These are phyloP conservation scores for Mesorhabditis spiculigera DNA, from an alignment of 2,888 invertebrate species.

Conservation along the genomic window DNA sequence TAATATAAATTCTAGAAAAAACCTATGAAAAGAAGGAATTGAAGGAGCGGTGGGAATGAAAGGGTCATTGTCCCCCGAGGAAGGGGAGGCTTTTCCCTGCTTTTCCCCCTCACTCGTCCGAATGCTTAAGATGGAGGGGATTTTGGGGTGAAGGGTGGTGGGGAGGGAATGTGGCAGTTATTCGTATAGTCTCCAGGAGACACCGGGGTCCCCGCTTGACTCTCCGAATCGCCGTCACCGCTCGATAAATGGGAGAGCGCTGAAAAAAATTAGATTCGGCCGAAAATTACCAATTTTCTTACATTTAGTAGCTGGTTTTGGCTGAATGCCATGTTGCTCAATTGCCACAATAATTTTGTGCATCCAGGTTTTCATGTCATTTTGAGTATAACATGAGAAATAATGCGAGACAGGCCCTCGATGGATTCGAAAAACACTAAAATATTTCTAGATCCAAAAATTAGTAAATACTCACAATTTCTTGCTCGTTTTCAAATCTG, in stretches of 20 bases:
- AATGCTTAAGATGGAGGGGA: background rate
- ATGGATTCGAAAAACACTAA: constrained; percentile 41
- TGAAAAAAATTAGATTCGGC: constrained; percentile 16
- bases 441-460: constrained; percentile 10
- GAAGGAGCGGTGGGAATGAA: no score
- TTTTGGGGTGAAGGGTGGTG: constrained; percentile 5
- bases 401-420: constrained; percentile 32
- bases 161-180: background rate
- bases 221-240: background rate
- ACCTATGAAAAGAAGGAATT: no score
- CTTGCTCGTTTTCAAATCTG: constrained; percentile 50
- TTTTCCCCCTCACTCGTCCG: background rate
- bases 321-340: constrained; percentile 20
- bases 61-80: constrained; percentile 9
- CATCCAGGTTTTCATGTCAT: constrained; percentile 40
- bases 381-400: constrained; percentile 34
- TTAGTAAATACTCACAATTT: constrained; percentile 40
- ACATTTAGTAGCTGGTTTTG: constrained; percentile 4
- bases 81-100: constrained; percentile 14
- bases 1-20: no score
- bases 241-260: constrained; percentile 24
- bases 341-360: constrained; percentile 29
- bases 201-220: background rate
- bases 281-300: background rate
- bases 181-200: background rate